Base-by-base conservation (phyloP, 2,113 vertebrate genomes). In the Neolamprologus tretocephalus region DNA sequence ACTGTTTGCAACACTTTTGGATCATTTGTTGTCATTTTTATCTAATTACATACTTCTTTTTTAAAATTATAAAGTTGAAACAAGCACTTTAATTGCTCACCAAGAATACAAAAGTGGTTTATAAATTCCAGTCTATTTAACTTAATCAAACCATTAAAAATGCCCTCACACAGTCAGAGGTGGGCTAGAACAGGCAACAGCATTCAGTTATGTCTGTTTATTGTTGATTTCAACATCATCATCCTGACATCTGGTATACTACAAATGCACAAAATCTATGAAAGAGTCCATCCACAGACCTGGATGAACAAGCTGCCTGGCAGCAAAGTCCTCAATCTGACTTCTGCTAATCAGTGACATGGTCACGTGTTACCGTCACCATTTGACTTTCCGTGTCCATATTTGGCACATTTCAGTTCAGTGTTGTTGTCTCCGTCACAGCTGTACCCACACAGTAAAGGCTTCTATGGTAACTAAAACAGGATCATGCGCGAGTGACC, bases 281-380 rank as follows among this genome's bases (percentile, higher is more conserved):
- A 83, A 73, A 90, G 68, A 86, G 82, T 89, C 49, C 63, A 47
- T 82, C 58, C 81, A 49, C 54, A 61, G 81, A 63, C 31, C 71
- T 49, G 35, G 23, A 28, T 17, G 75, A 54, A 51, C 51, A 84
- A 49, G 90, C 93, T 93, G 91, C 85, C 83, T 87, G 80, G 92
- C 82, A 95, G 91, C 93, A 78, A 90, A 55, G 37, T 86, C 63
- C 21, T 9, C 37, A 81, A 47, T 61, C 79, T 73, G 58, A 9
- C n/a, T 14, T 54, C 35, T 80, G 17, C 9, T 73, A 7, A 58
- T 83, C 7, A n/a, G 33, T 40, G 23, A 85, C 54, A 71, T 66
- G 17, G 17, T 55, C 19, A 68, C 26, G 35, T 51, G 83, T 84
- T 40, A 37, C 61, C 21, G 45, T 21, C 88, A 31, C 23, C 14